Percentiles rank a stretch among this genome's conserved stretches.
These are phyloP conservation scores for Camponotus floridanus DNA, from an alignment of 1,140 invertebrate genomes.

Conservation along the genomic window DNA sequence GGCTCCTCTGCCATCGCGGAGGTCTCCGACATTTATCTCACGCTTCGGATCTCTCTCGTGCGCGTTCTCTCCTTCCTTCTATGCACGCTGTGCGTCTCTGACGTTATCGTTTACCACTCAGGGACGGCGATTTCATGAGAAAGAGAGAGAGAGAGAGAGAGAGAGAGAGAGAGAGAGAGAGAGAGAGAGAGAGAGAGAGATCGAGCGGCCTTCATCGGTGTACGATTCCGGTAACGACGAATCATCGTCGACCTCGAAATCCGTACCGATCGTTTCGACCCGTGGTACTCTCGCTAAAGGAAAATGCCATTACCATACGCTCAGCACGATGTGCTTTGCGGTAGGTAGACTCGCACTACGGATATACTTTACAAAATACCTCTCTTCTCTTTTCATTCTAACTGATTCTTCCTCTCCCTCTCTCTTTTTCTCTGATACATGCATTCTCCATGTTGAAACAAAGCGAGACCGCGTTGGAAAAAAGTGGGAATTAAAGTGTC, in stretches of 20 bases:
- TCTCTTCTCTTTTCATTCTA: slow-evolving; percentile 25
- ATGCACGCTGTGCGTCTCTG: slow-evolving; percentile 30
- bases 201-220: slow-evolving; percentile 76
- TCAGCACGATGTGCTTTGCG: slow-evolving; percentile 11
- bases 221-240: slow-evolving; percentile 81
- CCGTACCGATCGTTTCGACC: slow-evolving; percentile 59
- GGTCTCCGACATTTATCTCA: slow-evolving; percentile 62
- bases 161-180: slow-evolving; percentile 68
- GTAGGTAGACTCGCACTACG: slow-evolving; percentile 39
- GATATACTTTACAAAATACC: slow-evolving; percentile 40
- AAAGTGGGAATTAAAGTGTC: slow-evolving; percentile 31
- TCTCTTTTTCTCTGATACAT: neutral
- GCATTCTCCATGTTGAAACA: slow-evolving; percentile 18
- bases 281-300: slow-evolving; percentile 35
- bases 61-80: slow-evolving; percentile 40
- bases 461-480: slow-evolving; percentile 33
- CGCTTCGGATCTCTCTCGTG: slow-evolving; percentile 62
- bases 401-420: neutral
- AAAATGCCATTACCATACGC: slow-evolving; percentile 59
- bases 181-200: slow-evolving; percentile 75
- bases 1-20: slow-evolving; percentile 45
- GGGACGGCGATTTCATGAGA: slow-evolving; percentile 41
- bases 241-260: slow-evolving; percentile 80
- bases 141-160: slow-evolving; percentile 55
- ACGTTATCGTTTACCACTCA: slow-evolving; percentile 58